These are phyloP conservation scores for Sogatella furcifera DNA, from an alignment of 1,140 invertebrate genomes.

Conservation along the genomic window DNA sequence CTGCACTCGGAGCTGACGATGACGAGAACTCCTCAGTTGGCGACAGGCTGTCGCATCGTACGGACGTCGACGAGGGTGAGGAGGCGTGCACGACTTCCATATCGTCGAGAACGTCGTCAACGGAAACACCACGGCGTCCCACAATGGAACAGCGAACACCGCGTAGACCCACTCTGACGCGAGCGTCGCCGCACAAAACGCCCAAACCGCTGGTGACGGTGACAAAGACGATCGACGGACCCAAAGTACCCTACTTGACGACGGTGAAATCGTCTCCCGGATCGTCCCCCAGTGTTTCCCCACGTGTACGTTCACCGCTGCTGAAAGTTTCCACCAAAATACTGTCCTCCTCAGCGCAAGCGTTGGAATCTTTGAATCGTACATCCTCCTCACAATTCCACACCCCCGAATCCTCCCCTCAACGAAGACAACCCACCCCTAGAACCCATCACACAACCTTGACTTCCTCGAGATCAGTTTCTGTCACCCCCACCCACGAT, in stretches of 20 bases:
- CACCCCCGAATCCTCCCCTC: constrained; percentile 2
- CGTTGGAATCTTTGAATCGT: constrained; percentile 19
- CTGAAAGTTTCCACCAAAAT: constrained; percentile 19
- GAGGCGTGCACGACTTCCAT: neutral
- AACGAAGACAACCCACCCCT: constrained; percentile 3
- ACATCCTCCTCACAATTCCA: neutral
- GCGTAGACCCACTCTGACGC: constrained; percentile 2
- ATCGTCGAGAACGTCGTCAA: neutral
- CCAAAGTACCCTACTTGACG: constrained; percentile 9
- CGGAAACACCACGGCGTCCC: constrained; percentile 23
- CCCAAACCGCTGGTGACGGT: constrained; percentile 7
- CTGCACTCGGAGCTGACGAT: too few species aligned
- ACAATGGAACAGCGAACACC: constrained; percentile 8
- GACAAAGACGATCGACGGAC: constrained; percentile 16
- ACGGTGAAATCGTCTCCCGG: constrained; percentile 5
- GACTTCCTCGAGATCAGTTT: constrained; percentile 14
- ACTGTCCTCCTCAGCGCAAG: constrained; percentile 22
- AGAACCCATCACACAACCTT: neutral
- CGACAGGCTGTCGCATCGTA: neutral
- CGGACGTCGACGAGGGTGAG: constrained; percentile 21
- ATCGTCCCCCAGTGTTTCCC: constrained; percentile 6
- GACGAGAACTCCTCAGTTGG: constrained; percentile 21
- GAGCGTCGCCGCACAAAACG: constrained; percentile 7
- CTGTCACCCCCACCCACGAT: constrained; percentile 27
- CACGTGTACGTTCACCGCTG: constrained; percentile 14